Evolutionary conservation across 1,140 invertebrate species (phyloP).

Genomic region (Ips typographus): DNA sequence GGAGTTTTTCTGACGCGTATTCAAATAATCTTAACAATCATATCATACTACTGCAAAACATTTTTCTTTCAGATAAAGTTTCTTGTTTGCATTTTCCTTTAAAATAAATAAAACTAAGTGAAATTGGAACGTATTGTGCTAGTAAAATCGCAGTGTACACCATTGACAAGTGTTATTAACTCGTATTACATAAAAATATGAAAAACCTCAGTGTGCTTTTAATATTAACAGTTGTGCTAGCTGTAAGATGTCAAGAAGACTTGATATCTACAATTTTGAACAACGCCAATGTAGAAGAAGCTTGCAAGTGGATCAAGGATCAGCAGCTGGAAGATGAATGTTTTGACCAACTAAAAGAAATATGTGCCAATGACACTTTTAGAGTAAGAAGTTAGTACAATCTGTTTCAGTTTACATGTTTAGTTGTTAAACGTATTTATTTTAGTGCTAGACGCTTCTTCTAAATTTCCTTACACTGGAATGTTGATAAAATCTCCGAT

Average conservation of each 20-base stretch:
- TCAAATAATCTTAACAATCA: too few relatives aligned
- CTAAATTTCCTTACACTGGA: constrained; percentile 38
- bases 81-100: too few relatives aligned
- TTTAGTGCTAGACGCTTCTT: constrained; percentile 39
- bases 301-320: background rate
- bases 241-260: constrained; percentile 1
- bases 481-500: constrained; percentile 18
- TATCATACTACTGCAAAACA: too few relatives aligned
- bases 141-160: too few relatives aligned
- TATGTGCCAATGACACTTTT: constrained; percentile 13
- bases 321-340: background rate
- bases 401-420: background rate
- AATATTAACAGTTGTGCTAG: too few relatives aligned
- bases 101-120: too few relatives aligned
- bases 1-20: too few relatives aligned
- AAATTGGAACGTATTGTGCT: too few relatives aligned
- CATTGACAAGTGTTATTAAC: too few relatives aligned
- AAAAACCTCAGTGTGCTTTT: too few relatives aligned
- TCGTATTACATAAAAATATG: too few relatives aligned
- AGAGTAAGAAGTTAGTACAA: constrained; percentile 8
- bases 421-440: constrained; percentile 2
- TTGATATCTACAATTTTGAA: background rate
- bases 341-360: constrained; percentile 7
- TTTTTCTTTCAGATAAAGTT: too few relatives aligned
- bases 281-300: background rate